Evolutionary conservation across 2,888 invertebrate genomes (phyloP).

Genomic region (Erynnis tages): DNA sequence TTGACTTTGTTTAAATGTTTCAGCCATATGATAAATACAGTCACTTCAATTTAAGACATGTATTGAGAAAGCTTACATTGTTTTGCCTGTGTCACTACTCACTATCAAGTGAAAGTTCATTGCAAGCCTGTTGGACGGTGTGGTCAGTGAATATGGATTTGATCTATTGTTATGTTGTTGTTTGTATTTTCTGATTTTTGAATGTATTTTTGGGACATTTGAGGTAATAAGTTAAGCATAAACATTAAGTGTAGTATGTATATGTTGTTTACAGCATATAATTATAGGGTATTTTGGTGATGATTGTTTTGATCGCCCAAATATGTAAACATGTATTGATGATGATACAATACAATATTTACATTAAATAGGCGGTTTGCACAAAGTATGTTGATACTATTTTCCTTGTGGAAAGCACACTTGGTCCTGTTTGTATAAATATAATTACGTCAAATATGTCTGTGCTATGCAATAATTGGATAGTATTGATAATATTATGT

Average conservation of each 20-base stretch:
- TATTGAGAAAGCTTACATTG: too few relatives aligned
- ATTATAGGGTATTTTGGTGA: conserved; percentile 3
- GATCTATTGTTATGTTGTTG: background rate
- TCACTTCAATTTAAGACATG: too few relatives aligned
- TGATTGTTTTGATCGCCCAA: background rate
- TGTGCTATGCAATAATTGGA: too few relatives aligned
- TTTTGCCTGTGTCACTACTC: too few relatives aligned
- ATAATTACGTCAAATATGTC: too few relatives aligned
- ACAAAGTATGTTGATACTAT: too few relatives aligned
- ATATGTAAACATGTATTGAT: background rate
- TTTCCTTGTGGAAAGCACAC: too few relatives aligned
- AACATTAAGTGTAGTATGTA: background rate
- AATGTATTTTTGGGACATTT: conserved; percentile 1
- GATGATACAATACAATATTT: conserved; percentile 1
- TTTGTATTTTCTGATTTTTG: background rate
- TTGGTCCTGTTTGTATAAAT: too few relatives aligned
- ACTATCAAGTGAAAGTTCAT: too few relatives aligned
- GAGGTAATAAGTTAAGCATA: conserved; percentile 10
- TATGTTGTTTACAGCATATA: background rate
- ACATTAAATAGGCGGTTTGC: background rate
- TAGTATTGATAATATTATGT: too few relatives aligned
- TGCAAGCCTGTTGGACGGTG: background rate
- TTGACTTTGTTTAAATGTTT: too few relatives aligned
- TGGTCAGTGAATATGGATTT: background rate
- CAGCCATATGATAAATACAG: too few relatives aligned